A percentile compares a stretch with the other conserved stretches of the same genome.
phyloP scores from a whole-genome alignment of 30 jellyfish, hydroid and myxozoan species.

The Clytia hemisphaerica region DNA sequence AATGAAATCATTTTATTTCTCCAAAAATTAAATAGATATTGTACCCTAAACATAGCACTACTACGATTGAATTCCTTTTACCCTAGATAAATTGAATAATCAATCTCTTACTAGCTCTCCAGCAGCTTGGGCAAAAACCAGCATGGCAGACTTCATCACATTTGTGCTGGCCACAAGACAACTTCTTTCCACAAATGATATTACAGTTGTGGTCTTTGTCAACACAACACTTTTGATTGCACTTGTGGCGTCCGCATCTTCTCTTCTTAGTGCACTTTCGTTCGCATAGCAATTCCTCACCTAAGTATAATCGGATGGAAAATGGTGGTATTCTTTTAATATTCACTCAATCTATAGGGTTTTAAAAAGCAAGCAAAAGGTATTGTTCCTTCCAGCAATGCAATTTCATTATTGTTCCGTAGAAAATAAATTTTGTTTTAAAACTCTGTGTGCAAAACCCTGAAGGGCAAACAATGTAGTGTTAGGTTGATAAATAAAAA shows the following conservation, averaged over 20 bases:
- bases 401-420: no score
- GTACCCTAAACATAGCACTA: neutral
- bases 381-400: no score
- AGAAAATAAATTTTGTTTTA: no score
- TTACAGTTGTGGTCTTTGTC: slow-evolving; percentile 61
- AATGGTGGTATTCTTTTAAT: neutral
- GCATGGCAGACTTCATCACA: slow-evolving; percentile 92
- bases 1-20: neutral
- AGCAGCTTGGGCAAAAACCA: slow-evolving; percentile 94
- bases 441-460: neutral
- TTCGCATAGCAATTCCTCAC: slow-evolving; percentile 46
- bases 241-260: slow-evolving; percentile 89
- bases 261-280: slow-evolving; percentile 74
- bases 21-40: neutral
- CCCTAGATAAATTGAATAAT: neutral
- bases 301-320: slow-evolving; percentile 2
- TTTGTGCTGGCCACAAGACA: slow-evolving; percentile 79
- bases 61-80: neutral
- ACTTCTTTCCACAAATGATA: slow-evolving; percentile 79
- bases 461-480: no score
- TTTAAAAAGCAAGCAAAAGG: neutral
- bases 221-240: slow-evolving; percentile 88
- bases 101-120: slow-evolving; percentile 72
- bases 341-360: neutral
- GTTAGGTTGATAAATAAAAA: no score